Conservation (phyloP, 1,140 invertebrate genomes). For the Trichomalopsis sarcophagae region DNA sequence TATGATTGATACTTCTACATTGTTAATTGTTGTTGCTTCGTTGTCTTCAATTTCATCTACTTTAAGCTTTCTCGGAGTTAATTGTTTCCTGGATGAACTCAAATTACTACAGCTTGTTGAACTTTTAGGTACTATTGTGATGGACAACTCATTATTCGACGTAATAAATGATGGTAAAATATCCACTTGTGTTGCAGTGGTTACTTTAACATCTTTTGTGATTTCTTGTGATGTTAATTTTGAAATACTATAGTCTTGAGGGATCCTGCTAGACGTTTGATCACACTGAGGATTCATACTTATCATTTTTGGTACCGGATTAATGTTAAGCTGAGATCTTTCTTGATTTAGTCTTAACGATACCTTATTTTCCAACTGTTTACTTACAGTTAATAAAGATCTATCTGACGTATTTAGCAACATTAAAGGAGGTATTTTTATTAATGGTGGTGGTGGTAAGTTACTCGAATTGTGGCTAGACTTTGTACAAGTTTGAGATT, state of each 20-base stretch:
- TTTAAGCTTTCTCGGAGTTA: slow-evolving; percentile 46
- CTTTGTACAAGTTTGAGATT: neutral
- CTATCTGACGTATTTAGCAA: slow-evolving; percentile 10
- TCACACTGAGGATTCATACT: neutral
- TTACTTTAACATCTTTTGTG: slow-evolving; percentile 16
- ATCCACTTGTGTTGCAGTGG: slow-evolving; percentile 44
- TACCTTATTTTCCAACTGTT: neutral
- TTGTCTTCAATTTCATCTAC: neutral
- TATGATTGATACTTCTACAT: slow-evolving; percentile 24
- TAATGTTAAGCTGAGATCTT: neutral
- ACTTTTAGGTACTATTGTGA: slow-evolving; percentile 43
- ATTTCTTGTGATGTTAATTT: neutral
- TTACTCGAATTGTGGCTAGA: slow-evolving; percentile 4
- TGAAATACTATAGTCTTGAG: neutral
- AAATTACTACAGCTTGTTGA: neutral
- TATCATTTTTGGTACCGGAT: neutral
- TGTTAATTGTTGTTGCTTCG: neutral
- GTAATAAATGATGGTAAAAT: slow-evolving; percentile 41
- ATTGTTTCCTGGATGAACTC: slow-evolving; percentile 39
- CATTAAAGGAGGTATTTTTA: slow-evolving; percentile 34
- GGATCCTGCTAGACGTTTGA: neutral
- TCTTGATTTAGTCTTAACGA: slow-evolving; percentile 11
- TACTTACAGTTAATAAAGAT: neutral
- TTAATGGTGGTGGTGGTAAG: slow-evolving; percentile 23
- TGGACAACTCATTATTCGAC: slow-evolving; percentile 29